A percentile compares a stretch with the other conserved stretches of the same genome.
Conservation (phyloP, 2,113 vertebrate species). For the Hystrix brachyura region DNA sequence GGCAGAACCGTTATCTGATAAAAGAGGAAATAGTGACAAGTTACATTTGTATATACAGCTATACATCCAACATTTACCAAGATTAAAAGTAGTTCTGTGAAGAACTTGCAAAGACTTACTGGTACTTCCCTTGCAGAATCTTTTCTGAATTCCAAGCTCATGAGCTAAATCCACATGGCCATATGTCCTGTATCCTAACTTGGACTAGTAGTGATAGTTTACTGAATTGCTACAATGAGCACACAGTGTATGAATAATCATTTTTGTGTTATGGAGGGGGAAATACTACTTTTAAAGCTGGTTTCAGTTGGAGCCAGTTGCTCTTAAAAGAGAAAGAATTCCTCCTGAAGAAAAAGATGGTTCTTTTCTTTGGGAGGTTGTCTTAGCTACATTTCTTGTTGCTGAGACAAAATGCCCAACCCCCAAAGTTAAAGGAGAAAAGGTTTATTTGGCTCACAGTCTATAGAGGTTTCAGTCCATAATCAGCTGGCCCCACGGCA, state of each 20-base stretch:
- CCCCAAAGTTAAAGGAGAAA: too few relatives aligned
- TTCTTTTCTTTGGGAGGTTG: neutral
- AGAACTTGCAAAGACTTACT: neutral
- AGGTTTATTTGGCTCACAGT: too few relatives aligned
- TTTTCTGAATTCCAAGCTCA: neutral
- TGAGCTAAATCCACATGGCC: neutral
- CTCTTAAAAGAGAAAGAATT: slow-evolving; percentile 41
- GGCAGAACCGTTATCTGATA: neutral
- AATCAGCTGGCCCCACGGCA: too few relatives aligned
- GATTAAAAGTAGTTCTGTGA: neutral
- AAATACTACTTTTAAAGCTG: slow-evolving; percentile 21
- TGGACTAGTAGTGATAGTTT: neutral
- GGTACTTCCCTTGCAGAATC: neutral
- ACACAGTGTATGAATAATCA: neutral
- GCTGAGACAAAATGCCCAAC: too few relatives aligned
- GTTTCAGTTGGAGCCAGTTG: neutral
- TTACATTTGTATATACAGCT: neutral
- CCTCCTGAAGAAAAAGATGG: neutral
- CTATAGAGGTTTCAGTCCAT: too few relatives aligned
- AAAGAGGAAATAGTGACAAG: neutral
- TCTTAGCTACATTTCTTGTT: too few relatives aligned
- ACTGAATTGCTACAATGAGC: neutral
- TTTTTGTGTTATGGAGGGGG: neutral
- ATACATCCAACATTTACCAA: neutral
- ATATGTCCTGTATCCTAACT: neutral